A percentile compares a stretch with the other conserved stretches of the same genome.
Conservation (phyloP, 23 tunicate genomes). For the Trididemnum nubilum region DNA sequence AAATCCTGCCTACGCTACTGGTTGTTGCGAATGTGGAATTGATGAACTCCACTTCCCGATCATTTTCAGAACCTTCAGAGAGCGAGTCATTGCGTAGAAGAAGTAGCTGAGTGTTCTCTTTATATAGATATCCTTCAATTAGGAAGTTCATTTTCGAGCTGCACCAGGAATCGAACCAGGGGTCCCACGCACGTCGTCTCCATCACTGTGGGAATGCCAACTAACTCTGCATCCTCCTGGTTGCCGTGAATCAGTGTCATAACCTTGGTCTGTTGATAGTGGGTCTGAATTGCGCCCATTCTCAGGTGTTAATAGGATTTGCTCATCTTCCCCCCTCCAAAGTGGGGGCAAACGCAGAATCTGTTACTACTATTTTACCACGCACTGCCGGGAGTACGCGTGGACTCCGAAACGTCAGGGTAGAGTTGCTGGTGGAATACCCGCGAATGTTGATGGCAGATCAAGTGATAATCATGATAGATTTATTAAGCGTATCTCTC, state of each 20-base stretch:
- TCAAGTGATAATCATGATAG: constrained; percentile 1
- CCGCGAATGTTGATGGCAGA: not conserved
- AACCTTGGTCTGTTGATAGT: constrained; percentile 92
- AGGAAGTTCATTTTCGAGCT: constrained; percentile 5
- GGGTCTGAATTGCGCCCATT: constrained; percentile 82
- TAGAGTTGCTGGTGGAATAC: not conserved
- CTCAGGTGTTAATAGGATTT: too few relatives aligned
- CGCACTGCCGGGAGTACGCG: not conserved
- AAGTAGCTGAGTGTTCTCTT: not conserved
- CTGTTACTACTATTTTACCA: constrained; percentile 13
- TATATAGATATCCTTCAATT: not conserved
- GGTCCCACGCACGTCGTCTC: not conserved
- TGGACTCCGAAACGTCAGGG: not conserved
- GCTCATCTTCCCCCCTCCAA: not conserved
- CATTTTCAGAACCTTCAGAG: constrained; percentile 67
- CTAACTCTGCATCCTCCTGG: not conserved
- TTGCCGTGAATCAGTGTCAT: constrained; percentile 91
- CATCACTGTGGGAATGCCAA: constrained; percentile 8
- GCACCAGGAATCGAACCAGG: not conserved
- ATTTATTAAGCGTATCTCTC: not conserved
- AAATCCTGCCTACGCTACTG: too few relatives aligned
- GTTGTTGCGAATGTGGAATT: constrained; percentile 13
- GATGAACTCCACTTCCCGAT: constrained; percentile 77
- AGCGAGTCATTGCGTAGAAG: not conserved
- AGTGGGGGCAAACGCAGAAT: not conserved